Evolutionary conservation across 1,140 invertebrate genomes (phyloP), one percentile per base, ranked within the genome.

Genomic region (Lasioglossum baleicum): DNA sequence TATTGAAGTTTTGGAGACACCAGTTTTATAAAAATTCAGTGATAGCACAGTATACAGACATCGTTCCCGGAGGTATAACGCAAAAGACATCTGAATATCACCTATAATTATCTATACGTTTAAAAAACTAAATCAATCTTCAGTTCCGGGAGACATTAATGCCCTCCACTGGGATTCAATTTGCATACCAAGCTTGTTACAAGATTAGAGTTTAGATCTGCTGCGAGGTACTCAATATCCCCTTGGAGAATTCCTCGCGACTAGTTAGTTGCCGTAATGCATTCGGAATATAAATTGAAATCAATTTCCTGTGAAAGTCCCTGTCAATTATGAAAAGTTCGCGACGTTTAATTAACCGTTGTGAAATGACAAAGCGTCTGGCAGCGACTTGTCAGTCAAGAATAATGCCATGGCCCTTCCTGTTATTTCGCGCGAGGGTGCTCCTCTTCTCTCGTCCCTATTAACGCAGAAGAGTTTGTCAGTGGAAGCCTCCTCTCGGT

Each of bases 401-500:
- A n/a, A 61, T 1, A 22, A n/a, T 44, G 44, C 60, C 3, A 44
- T 8, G 40, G 11, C 40, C 56, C n/a, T n/a, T 58, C 20, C 56
- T 58, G 20, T 58, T 26, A 48, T 20, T 69, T 11, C 48, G 48
- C 44, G 13, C 17, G 48, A 17, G 31, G 7, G n/a, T 35, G 15
- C 15, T 17, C 44, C 10, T 48, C 7, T 6, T 22, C 22, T 44
- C 48, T 42, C 53, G 15, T 64, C 13, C 44, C 48, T 26, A 51
- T 78, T 70, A 65, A 65, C 58, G 26, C 40, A n/a, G 20, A 35
- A 35, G 35, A 35, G 35, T 35, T 35, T 35, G 35, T 5, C 35
- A 5, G 58, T 51, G 56, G 53, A 44, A 60, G 72, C 40, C 65
- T 64, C 20, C 58, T 74, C n/a, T 35, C 35, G 53, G 17, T 40